Evolutionary conservation across 1,140 invertebrate species (phyloP).

Genomic region (Oryzaephilus surinamensis): DNA sequence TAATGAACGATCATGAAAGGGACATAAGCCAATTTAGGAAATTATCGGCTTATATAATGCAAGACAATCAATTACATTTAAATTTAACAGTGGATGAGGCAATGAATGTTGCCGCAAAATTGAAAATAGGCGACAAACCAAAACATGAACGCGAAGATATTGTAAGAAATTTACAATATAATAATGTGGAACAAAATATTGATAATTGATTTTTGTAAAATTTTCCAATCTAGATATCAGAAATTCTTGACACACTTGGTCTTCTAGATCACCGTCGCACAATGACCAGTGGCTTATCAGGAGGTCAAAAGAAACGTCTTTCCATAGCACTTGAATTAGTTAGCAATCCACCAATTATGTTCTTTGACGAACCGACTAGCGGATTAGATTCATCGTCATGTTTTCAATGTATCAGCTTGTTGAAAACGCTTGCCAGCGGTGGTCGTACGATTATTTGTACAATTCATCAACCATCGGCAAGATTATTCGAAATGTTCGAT

Average conservation of each 20-base stretch:
- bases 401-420: slow-evolving; percentile 81
- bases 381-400: slow-evolving; percentile 90
- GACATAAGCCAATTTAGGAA: slow-evolving; percentile 85
- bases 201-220: background rate
- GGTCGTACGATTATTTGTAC: slow-evolving; percentile 94
- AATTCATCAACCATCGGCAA: slow-evolving; percentile 93
- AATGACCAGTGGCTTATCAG: slow-evolving; percentile 82
- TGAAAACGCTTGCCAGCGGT: slow-evolving; percentile 76
- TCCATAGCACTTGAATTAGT: slow-evolving; percentile 93
- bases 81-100: slow-evolving; percentile 90
- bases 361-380: slow-evolving; percentile 96
- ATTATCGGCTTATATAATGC: slow-evolving; percentile 95
- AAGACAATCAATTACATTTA: slow-evolving; percentile 89
- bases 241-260: slow-evolving; percentile 83
- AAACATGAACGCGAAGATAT: slow-evolving; percentile 68
- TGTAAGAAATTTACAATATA: slow-evolving; percentile 46
- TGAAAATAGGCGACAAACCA: slow-evolving; percentile 73
- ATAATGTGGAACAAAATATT: background rate
- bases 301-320: slow-evolving; percentile 91
- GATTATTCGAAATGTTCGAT: slow-evolving; percentile 96
- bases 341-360: slow-evolving; percentile 95
- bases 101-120: slow-evolving; percentile 82
- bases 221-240: slow-evolving; percentile 56
- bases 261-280: slow-evolving; percentile 77
- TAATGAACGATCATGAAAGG: slow-evolving; percentile 77